Evolutionary conservation across 2,113 vertebrate species (phyloP).

Genomic region (Anolis sagrei): DNA sequence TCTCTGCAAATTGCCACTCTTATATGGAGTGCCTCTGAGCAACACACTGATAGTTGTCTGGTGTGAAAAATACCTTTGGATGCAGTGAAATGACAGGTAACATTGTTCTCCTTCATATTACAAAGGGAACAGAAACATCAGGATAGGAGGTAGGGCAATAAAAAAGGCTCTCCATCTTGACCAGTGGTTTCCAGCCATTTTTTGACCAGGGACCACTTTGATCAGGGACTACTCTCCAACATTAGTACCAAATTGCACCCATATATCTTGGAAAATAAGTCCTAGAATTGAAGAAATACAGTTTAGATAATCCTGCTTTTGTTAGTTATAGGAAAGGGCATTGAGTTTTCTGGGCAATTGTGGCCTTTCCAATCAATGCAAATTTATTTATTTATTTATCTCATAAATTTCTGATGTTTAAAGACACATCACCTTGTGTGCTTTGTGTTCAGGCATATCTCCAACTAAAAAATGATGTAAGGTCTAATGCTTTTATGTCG

Average conservation of each 20-base stretch:
- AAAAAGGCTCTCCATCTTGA: neutral
- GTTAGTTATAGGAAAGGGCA: neutral
- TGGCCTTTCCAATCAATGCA: neutral
- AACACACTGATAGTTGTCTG: conserved; percentile 2
- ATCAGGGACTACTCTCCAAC: too few relatives aligned
- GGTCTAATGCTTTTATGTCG: too few relatives aligned
- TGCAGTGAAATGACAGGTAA: neutral
- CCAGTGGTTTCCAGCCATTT: too few relatives aligned
- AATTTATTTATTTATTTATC: neutral
- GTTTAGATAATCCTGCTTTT: neutral
- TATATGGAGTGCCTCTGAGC: conserved; percentile 14
- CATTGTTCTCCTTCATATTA: conserved; percentile 2
- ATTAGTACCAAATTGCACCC: too few relatives aligned
- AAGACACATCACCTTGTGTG: neutral
- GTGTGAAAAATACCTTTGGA: neutral
- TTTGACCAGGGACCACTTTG: too few relatives aligned
- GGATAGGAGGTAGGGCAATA: neutral
- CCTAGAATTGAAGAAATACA: too few relatives aligned
- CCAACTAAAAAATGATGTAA: too few relatives aligned
- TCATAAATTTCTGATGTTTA: neutral
- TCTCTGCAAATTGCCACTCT: conserved; percentile 34
- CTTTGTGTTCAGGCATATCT: neutral
- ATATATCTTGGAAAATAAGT: too few relatives aligned
- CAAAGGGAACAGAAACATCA: neutral
- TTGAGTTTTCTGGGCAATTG: neutral